Base-by-base conservation (phyloP, 2,797 vertebrate species). In the Typhlichthys subterraneus region DNA sequence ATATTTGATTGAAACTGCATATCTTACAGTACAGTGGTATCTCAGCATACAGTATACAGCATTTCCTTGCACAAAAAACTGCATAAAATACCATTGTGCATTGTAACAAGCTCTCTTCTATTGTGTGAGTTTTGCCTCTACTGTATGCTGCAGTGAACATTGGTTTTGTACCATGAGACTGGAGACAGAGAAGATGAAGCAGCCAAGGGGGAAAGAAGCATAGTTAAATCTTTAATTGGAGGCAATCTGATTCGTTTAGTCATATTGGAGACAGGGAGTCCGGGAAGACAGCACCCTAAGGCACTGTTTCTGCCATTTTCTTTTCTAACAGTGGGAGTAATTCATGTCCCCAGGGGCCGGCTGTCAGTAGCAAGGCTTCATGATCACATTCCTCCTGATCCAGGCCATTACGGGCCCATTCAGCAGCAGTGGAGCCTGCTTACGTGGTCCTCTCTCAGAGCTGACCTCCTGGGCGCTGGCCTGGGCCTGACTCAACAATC, bases 281-380 rank as follows among this genome's bases (percentile, higher is more conserved):
- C 82, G 19, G 76, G 78, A 80, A 90, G 85, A 89, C 79, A 47
- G 84, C 17, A 80, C 88, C 84, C 42, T 57, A 81, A 83, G 85
- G 85, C 59, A 65, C 62, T 72, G 85, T 88, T 90, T 90, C 92
- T 89, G 90, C 88, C 14, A 87, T 92, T 85, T 85, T 89, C 83
- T 88, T 84, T 90, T 85, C 88, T 88, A 87, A 89, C 85, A 88
- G 74, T 84, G 79, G 81, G 79, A 70, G 73, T 89, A 89, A 92
- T 92, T 89, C 81, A 77, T 88, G 81, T 88, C 91, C 87, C 80
- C 60, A 71, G 88, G 89, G 90, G 73, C 80, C 54, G 71, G 73
- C 89, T 92, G 90, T 92, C 91, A 92, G 87, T 82, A 84, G 81
- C 83, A 68, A 88, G 87, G 83, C 89, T 88, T 86, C 86, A 86